Evolutionary conservation across 2,113 vertebrate species (phyloP), one percentile per base, ranked within the genome.

Genomic region (Tragelaphus scriptus): DNA sequence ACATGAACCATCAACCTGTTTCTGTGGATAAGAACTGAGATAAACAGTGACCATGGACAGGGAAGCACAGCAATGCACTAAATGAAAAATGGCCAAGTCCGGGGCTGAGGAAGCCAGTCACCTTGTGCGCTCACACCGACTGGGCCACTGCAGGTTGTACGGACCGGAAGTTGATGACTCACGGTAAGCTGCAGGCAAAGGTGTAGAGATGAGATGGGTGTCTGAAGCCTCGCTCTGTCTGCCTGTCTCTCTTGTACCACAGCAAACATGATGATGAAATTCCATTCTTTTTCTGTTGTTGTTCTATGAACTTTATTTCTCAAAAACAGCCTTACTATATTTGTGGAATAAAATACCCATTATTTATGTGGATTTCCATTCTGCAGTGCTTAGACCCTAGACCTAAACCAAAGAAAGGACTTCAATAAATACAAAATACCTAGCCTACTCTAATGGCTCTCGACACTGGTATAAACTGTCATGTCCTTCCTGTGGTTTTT

Each of bases 1-100:
- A 93, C 92, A 53, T 90, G 90, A 98, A 92, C 96, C 90, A 85
- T 56, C 98, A 96, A 97, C 94, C 90, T 96, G 61, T 90, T 98
- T 98, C 94, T 92, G 82, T 58, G 90, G 86, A 92, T 88, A 90
- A 87, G 86, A 95, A 79, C 88, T 77, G 96, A 96, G 93, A 84
- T n/a, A 88, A 97, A 88, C 49, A 32, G 8, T 82, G 95, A 88
- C 82, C 89, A 82, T 95, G 95, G 97, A 97, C 89, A 71, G 55
- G 96, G 96, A 94, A 96, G 65, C 85, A 94, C 95, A 97, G 93
- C 82, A 81, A 40, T 6, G 55, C 87, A 71, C 90, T 91, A 92
- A 55, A 82, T 61, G 91, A 96, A 97, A 51, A 91, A 25, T 68
- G 79, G 85, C 63, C 79, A 40, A 15, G 85, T 84, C 49, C 90